These are phyloP conservation scores for Drosophila novamexicana DNA, from an alignment of 1,140 invertebrate genomes.

Conservation along the genomic window DNA sequence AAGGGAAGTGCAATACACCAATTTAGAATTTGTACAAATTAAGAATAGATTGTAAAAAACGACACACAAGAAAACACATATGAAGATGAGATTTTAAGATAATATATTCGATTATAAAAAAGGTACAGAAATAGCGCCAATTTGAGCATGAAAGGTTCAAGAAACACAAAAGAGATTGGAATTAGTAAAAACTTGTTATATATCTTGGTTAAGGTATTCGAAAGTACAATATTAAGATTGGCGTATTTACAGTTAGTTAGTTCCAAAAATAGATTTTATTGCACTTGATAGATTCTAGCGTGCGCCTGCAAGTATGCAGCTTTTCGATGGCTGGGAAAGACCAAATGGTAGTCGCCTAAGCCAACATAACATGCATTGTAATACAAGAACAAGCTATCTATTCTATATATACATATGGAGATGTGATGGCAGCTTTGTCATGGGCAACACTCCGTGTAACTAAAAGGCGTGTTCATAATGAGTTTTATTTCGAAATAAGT, in stretches of 20 bases:
- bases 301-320: constrained; percentile 29
- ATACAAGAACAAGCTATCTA: neutral
- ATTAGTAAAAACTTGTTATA: constrained; percentile 41
- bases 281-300: neutral
- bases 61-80: constrained; percentile 12
- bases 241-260: constrained; percentile 11
- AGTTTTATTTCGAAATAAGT: constrained; percentile 4
- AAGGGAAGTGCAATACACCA: constrained; percentile 3
- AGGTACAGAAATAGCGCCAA: constrained; percentile 34
- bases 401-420: neutral
- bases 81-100: constrained; percentile 13
- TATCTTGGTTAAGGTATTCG: constrained; percentile 11
- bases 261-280: neutral
- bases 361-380: constrained; percentile 15
- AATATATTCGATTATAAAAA: constrained; percentile 9
- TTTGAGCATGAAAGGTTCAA: constrained; percentile 60
- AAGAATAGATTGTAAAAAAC: neutral
- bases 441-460: neutral
- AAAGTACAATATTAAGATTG: constrained; percentile 16
- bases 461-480: neutral
- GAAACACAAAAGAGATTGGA: constrained; percentile 53
- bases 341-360: neutral
- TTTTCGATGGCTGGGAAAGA: neutral
- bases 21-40: neutral
- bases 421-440: neutral